Base-by-base conservation (phyloP, 2,888 invertebrate genomes). In the Podabrus alpinus region DNA sequence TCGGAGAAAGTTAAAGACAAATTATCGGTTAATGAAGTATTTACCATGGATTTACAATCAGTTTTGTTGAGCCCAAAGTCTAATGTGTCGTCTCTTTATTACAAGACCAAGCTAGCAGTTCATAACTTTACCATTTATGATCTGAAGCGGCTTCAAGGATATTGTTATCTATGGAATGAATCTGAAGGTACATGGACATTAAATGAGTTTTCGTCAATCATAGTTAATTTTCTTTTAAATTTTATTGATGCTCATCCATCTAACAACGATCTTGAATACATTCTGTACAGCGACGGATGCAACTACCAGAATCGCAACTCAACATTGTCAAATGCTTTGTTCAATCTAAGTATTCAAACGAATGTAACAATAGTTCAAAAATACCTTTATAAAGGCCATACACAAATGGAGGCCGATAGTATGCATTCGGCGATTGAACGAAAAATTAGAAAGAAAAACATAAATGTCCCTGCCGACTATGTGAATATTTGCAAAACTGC, bases 281-380 rank as follows among this genome's bases (percentile, higher is more conserved):
- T 83, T 10, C 69, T 83, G 15, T 83, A 77, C 62, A 82, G 82
- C 67, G 83, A 84, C 74, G 83, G 81, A 5, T 84, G 82, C 61
- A 77, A 78, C 1, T 79, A 79, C 29, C 83, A 83, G 75, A 83
- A 84, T 73, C 62, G 82, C 10, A 84, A 84, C 72, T 15, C 64
- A 5, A 73, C 79, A 15, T 59, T 84, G 61, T 76, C 82, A 3
- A 82, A 81, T 70, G 81, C 81, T 9, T 69, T 83, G n/a, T 67
- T 82, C 7, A 72, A 82, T 45, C 78, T 81, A 17, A 66, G 81
- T 7, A 76, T 76, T 3, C 59, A 76, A 69, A 72, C 62, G 17
- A 75, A 79, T 15, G 77, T 80, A 24, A 70, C 66, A 2, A 80
- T 84, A 67, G 73, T 76, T 16, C 82, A 83, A 75, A 84, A 83